A percentile compares a stretch with the other conserved stretches of the same genome.
Conservation (phyloP, 2,888 invertebrate species). For the Limnephilus rhombicus region DNA sequence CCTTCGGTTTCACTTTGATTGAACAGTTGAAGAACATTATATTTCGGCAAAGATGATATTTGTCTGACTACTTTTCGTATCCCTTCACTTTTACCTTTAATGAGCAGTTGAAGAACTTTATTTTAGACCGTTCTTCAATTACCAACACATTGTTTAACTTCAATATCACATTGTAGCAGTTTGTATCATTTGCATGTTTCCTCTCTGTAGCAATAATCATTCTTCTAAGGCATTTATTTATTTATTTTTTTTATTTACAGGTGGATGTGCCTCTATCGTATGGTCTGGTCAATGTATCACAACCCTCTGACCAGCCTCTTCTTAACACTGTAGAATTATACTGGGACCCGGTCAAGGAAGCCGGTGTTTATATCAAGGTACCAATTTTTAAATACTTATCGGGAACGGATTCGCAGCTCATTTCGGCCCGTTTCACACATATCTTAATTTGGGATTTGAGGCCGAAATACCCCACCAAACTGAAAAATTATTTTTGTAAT, state of each 20-base stretch:
- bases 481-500: too few species aligned
- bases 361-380: slow-evolving; percentile 96
- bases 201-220: neutral
- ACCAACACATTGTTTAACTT: neutral
- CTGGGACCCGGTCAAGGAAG: slow-evolving; percentile 98
- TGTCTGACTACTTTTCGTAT: neutral
- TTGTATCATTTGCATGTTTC: neutral
- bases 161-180: neutral
- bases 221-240: neutral
- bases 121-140: too few species aligned
- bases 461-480: too few species aligned
- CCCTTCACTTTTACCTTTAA: neutral
- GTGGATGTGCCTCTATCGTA: slow-evolving; percentile 95
- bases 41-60: too few species aligned
- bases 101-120: neutral
- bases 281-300: slow-evolving; percentile 90
- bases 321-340: slow-evolving; percentile 92
- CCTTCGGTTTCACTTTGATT: neutral
- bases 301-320: slow-evolving; percentile 81
- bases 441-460: too few species aligned
- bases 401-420: too few species aligned
- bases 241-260: slow-evolving; percentile 67
- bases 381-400: neutral
- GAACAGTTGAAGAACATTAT: neutral
- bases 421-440: too few species aligned